These are phyloP conservation scores for Lithobius niger DNA, from an alignment of 1,140 invertebrate genomes.

Conservation along the genomic window DNA sequence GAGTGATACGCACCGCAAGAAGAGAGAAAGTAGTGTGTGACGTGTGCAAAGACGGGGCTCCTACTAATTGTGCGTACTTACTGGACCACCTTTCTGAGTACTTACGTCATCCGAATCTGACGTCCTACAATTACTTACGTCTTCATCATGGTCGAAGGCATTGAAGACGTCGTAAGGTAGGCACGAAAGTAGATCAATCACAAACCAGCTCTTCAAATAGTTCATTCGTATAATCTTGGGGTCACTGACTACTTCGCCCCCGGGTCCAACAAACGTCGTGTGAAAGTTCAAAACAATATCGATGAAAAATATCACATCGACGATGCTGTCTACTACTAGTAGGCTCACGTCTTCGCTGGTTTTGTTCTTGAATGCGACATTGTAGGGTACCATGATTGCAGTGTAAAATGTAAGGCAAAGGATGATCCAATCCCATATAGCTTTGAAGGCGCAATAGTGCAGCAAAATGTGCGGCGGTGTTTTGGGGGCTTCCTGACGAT, in stretches of 20 bases:
- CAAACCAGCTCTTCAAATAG: constrained; percentile 99
- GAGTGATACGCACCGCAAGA: no score
- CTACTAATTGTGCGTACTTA: no score
- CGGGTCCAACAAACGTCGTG: constrained; percentile 97
- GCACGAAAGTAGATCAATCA: constrained; percentile 97
- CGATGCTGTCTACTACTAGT: constrained; percentile 93
- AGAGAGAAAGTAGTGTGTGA: no score
- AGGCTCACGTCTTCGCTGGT: constrained; percentile 96
- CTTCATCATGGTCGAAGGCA: constrained; percentile 98
- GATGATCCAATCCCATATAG: constrained; percentile 99
- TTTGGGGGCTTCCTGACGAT: constrained; percentile 98
- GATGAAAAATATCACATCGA: constrained; percentile 99
- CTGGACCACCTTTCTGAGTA: no score
- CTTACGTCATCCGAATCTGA: constrained; percentile 28
- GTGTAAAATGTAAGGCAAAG: constrained; percentile 99
- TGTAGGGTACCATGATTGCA: constrained; percentile 99
- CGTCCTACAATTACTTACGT: constrained; percentile 50
- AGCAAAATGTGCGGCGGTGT: constrained; percentile 94
- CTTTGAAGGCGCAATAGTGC: constrained; percentile 93
- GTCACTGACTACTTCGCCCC: constrained; percentile 95
- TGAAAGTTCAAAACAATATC: constrained; percentile 99
- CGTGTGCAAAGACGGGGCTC: no score
- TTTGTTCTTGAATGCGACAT: constrained; percentile 99
- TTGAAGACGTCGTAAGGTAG: constrained; percentile 99
- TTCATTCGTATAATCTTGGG: constrained; percentile 96